phyloP scores from a whole-genome alignment of 2,113 vertebrate genomes.

The Eonycteris spelaea region DNA sequence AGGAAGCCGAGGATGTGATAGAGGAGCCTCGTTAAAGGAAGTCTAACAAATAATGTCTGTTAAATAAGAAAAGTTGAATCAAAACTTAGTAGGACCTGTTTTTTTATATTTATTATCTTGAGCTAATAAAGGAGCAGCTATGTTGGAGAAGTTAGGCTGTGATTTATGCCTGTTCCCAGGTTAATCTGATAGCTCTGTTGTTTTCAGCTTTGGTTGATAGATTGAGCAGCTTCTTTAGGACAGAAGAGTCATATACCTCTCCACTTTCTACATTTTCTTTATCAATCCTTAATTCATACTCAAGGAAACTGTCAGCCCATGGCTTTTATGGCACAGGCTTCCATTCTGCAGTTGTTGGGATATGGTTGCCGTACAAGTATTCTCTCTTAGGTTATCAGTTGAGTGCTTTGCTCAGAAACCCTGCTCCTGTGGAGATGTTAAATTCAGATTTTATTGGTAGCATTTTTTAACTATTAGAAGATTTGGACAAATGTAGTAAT shows the following conservation, averaged over 20 bases:
- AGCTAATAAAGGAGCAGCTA: background rate
- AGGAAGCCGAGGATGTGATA: background rate
- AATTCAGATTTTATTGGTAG: conserved; percentile 28
- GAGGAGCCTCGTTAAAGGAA: background rate
- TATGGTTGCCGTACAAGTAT: background rate
- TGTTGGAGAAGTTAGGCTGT: background rate
- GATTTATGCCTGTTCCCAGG: background rate
- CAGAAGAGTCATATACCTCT: background rate
- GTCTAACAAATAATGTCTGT: background rate
- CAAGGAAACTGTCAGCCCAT: background rate
- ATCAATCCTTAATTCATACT: background rate
- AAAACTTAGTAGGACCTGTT: background rate
- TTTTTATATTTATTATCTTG: conserved; percentile 21
- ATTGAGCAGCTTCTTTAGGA: background rate
- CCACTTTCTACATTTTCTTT: background rate
- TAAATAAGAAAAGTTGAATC: conserved; percentile 8
- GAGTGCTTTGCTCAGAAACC: conserved; percentile 26
- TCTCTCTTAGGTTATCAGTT: background rate
- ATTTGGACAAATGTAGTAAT: background rate
- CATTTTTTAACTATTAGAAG: background rate
- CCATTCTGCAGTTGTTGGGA: background rate
- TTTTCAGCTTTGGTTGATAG: conserved; percentile 24
- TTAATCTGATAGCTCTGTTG: background rate
- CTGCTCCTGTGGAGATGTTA: background rate
- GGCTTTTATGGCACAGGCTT: conserved; percentile 11